Evolutionary conservation across 2,888 invertebrate genomes (phyloP).

Genomic region (Tipula vernalis): DNA sequence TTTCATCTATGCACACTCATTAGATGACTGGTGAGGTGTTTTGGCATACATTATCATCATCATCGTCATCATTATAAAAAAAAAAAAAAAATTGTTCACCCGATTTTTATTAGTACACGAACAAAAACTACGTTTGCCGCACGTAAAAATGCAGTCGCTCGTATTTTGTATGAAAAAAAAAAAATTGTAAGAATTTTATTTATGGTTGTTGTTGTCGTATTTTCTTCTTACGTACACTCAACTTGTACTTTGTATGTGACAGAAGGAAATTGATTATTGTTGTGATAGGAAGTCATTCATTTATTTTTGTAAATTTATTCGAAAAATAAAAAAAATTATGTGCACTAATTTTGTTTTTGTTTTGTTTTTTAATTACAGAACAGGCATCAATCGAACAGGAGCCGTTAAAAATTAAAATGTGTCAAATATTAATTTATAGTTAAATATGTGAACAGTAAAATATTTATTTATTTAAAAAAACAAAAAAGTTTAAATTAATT

Average conservation of each 20-base stretch:
- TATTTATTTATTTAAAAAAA: background rate
- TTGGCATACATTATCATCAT: background rate
- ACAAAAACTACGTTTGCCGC: background rate
- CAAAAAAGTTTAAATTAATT: background rate
- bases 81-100: background rate
- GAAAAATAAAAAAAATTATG: background rate
- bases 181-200: background rate
- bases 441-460: background rate
- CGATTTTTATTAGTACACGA: background rate
- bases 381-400: background rate
- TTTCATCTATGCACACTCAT: constrained; percentile 4
- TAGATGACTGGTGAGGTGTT: constrained; percentile 4
- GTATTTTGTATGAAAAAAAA: background rate
- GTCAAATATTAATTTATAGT: background rate
- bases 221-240: background rate
- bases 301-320: background rate
- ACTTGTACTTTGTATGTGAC: background rate
- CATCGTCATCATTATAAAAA: background rate
- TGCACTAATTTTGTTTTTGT: background rate
- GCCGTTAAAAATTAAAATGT: background rate
- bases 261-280: background rate
- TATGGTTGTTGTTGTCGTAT: background rate
- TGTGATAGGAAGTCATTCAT: background rate
- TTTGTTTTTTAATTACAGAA: background rate
- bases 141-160: background rate